These are phyloP conservation scores for Bradypodion ventrale DNA, from an alignment of 2,797 vertebrate genomes.

Conservation along the genomic window DNA sequence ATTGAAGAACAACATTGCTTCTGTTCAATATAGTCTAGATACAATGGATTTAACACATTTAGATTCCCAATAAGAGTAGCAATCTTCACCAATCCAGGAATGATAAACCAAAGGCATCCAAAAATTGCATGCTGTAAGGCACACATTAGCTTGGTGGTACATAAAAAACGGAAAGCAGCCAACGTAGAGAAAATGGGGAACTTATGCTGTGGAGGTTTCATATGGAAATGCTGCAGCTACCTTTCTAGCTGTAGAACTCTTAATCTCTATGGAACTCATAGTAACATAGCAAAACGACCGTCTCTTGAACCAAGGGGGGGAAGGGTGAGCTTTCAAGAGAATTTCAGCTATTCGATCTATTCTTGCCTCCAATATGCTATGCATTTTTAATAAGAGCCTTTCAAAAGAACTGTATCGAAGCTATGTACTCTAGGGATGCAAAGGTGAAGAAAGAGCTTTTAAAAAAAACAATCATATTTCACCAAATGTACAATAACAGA, in stretches of 20 bases:
- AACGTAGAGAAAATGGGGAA: conserved; percentile 64
- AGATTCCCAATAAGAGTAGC: conserved; percentile 35
- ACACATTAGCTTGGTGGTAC: conserved; percentile 35
- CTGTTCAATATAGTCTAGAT: conserved; percentile 48
- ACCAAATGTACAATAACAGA: not conserved
- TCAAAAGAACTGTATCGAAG: not conserved
- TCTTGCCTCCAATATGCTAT: conserved; percentile 19
- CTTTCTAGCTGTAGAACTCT: conserved; percentile 52
- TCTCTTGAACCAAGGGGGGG: not conserved
- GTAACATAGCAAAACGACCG: conserved; percentile 27
- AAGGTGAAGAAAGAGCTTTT: conserved; percentile 1
- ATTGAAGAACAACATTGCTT: conserved; percentile 52
- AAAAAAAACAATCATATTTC: conserved; percentile 7
- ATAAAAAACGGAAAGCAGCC: conserved; percentile 45
- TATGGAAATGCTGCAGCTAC: conserved; percentile 62
- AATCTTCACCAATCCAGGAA: conserved; percentile 5
- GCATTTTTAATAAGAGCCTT: conserved; percentile 26
- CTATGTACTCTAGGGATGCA: not conserved
- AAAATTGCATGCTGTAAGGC: conserved; percentile 20
- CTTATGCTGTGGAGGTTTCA: conserved; percentile 70
- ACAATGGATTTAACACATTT: conserved; percentile 46
- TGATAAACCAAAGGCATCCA: conserved; percentile 43
- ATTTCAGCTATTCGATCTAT: conserved; percentile 37
- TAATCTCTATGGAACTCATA: conserved; percentile 44
- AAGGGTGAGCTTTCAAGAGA: conserved; percentile 35